Percentiles rank a stretch among this genome's conserved stretches.
These are phyloP conservation scores for Ceryle rudis DNA, from an alignment of 2,797 vertebrate genomes.

Conservation along the genomic window DNA sequence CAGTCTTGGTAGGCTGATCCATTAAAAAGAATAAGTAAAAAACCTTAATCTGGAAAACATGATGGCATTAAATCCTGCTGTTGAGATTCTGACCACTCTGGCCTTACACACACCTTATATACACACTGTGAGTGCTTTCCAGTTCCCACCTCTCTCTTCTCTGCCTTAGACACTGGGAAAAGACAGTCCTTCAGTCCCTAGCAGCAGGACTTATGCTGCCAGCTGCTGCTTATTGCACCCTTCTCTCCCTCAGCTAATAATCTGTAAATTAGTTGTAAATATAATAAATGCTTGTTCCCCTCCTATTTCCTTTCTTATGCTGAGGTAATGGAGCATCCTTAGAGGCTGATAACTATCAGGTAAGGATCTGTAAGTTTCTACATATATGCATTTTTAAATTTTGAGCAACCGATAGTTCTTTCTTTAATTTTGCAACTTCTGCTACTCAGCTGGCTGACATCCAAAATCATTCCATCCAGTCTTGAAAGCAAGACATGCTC, in stretches of 20 bases:
- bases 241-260: background rate
- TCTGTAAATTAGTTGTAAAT: background rate
- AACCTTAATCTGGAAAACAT: background rate
- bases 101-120: background rate
- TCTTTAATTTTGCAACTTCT: slow-evolving; percentile 32
- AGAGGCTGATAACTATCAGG: background rate
- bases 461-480: background rate
- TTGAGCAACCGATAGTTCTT: background rate
- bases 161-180: background rate
- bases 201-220: background rate
- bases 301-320: background rate
- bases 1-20: background rate
- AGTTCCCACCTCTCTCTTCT: background rate
- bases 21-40: background rate
- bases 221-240: background rate
- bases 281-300: background rate
- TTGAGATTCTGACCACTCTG: background rate
- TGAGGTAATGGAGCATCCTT: background rate
- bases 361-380: background rate
- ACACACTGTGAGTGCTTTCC: background rate
- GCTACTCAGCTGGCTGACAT: background rate
- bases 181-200: background rate
- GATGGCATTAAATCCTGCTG: background rate
- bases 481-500: background rate
- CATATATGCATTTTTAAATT: background rate